A percentile compares a stretch with the other conserved stretches of the same genome.
phyloP scores from a whole-genome alignment of 2,113 vertebrate species.

The Neogobius melanostomus region DNA sequence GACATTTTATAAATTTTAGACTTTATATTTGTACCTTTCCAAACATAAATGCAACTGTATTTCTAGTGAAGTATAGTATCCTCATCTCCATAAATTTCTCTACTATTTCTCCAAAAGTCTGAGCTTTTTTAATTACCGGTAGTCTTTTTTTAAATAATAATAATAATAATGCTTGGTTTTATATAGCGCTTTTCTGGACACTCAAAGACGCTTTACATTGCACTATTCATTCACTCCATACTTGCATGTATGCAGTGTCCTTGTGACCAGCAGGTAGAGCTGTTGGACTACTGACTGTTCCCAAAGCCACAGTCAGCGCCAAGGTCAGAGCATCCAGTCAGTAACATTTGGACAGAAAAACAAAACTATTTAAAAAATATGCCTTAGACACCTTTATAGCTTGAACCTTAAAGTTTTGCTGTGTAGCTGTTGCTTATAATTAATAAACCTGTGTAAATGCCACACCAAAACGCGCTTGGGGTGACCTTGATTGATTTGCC shows the following conservation, averaged over 20 bases:
- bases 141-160: not conserved
- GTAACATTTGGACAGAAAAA: slow-evolving; percentile 3
- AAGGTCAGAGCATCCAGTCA: slow-evolving; percentile 36
- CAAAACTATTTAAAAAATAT: slow-evolving; percentile 4
- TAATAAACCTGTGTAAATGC: slow-evolving; percentile 2
- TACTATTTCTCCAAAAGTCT: too few relatives aligned
- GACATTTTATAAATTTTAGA: too few relatives aligned
- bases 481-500: slow-evolving; percentile 55
- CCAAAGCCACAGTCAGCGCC: not conserved
- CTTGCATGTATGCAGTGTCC: not conserved
- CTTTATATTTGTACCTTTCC: too few relatives aligned
- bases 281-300: slow-evolving; percentile 39
- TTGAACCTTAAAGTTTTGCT: slow-evolving; percentile 3
- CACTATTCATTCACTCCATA: too few relatives aligned
- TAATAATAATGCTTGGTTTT: too few relatives aligned
- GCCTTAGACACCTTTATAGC: slow-evolving; percentile 7
- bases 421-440: not conserved
- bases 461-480: not conserved
- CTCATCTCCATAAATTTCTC: too few relatives aligned
- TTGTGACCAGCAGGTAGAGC: slow-evolving; percentile 50
- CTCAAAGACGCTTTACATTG: too few relatives aligned
- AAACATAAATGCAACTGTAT: too few relatives aligned
- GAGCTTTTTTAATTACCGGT: not conserved
- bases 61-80: too few relatives aligned
- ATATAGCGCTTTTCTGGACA: too few relatives aligned